Base-by-base conservation (phyloP, 2,797 vertebrate species). In the Chaetophractus vellerosus region DNA sequence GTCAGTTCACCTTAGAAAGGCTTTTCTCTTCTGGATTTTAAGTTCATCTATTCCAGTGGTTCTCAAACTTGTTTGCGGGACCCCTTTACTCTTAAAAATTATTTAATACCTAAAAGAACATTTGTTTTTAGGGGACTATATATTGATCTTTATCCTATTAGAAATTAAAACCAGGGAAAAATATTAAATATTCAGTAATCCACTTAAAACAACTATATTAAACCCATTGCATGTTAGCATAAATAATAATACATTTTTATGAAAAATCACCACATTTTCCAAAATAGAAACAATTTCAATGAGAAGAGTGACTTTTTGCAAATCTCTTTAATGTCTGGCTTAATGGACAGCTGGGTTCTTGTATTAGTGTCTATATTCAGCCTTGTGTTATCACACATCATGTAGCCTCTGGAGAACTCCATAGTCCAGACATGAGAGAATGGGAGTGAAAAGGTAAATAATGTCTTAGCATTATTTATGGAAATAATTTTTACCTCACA, bases 211-310 rank as follows among this genome's bases (percentile, higher is more conserved):
- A 31, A 91, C 18, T 55, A 21, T 55, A 80, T 68, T 55, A 80
- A 85, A 63, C 24, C 5, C 6, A 31, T 90, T 92, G 69, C 7
- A 61, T 81, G 23, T 81, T 85, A 81, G 81, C 21, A 92, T 24
- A 92, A 80, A 81, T 61, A 52, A 50, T 15, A 45, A 50, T 15
- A 45, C 6, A 45, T 92, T 91, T 91, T 78, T 19, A 64, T 88
- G 31, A 89, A 89, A 94, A 91, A 66, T 31, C 10, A 84, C 31
- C 41, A 45, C 33, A 48, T 63, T 88, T 96, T 95, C 50, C 18
- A 41, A 78, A 93, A 68, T 79, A 74, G 59, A 89, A 89, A 66
- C 14, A 36, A 75, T 69, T 38, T 83, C 31, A 90, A 76, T 90
- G 86, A 63, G 75, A 80, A 59, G 24, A 64, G 23, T 89, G 9